These are phyloP conservation scores for Ichneumoninae sp. DNA, from an alignment of 2,888 invertebrate species.

Conservation along the genomic window DNA sequence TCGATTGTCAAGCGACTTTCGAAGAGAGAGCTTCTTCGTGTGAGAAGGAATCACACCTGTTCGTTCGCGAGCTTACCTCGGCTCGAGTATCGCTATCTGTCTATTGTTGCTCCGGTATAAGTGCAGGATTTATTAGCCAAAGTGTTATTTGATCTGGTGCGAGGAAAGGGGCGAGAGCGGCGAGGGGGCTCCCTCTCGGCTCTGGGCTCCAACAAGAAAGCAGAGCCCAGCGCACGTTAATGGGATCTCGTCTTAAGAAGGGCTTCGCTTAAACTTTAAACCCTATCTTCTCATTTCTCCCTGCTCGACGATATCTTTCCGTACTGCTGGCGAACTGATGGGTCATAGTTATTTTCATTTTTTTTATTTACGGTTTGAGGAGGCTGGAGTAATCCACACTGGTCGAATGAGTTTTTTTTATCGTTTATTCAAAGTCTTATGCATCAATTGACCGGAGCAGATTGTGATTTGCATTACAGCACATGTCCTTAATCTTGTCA, in stretches of 20 bases:
- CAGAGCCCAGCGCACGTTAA: constrained; percentile 69
- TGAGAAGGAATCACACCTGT: constrained; percentile 52
- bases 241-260: constrained; percentile 81
- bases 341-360: background rate
- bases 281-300: constrained; percentile 64
- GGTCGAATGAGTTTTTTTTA: too few relatives aligned
- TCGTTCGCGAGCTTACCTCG: constrained; percentile 13
- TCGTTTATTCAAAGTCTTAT: too few relatives aligned
- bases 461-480: too few relatives aligned
- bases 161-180: constrained; percentile 6
- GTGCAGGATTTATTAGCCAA: constrained; percentile 47
- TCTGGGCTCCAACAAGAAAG: constrained; percentile 20
- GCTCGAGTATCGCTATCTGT: background rate
- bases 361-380: background rate
- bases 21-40: background rate
- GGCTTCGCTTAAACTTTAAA: constrained; percentile 81
- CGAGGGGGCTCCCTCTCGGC: background rate
- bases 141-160: constrained; percentile 41
- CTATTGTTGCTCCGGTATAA: constrained; percentile 19
- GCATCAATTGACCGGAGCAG: too few relatives aligned
- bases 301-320: constrained; percentile 1
- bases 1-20: constrained; percentile 33
- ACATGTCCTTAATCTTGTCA: too few relatives aligned
- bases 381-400: background rate
- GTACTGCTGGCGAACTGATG: background rate